Conservation (phyloP, 2,888 invertebrate species). For the Dryococelus australis region DNA sequence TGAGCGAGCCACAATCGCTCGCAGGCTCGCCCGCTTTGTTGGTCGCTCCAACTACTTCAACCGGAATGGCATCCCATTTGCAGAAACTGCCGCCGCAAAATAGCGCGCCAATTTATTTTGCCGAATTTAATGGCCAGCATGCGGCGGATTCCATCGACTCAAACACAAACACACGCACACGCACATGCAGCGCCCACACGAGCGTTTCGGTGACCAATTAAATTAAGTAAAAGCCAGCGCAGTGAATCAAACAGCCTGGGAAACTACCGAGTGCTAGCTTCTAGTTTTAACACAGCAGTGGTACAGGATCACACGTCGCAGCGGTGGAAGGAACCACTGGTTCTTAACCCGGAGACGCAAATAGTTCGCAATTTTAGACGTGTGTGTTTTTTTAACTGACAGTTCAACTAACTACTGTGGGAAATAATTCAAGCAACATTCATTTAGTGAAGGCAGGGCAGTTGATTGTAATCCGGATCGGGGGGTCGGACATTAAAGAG, state of each 20-base stretch:
- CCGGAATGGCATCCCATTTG: background rate
- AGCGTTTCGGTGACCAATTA: conserved; percentile 3
- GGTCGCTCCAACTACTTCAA: background rate
- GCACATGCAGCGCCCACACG: background rate
- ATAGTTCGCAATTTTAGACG: background rate
- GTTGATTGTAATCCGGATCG: too few relatives aligned
- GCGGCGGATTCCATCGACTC: background rate
- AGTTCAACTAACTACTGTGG: too few relatives aligned
- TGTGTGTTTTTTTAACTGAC: too few relatives aligned
- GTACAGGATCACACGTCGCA: background rate
- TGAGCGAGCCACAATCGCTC: background rate
- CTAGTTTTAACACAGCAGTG: background rate
- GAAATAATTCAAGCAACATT: too few relatives aligned
- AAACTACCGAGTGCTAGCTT: background rate
- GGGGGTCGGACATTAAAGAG: too few relatives aligned
- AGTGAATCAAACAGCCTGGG: background rate
- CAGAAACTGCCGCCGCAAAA: background rate
- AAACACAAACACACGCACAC: background rate
- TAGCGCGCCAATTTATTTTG: conserved; percentile 5
- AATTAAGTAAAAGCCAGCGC: background rate
- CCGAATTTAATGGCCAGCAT: background rate
- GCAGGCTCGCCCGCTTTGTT: background rate
- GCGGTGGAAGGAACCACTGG: background rate
- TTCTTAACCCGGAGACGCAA: background rate
- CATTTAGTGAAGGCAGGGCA: too few relatives aligned